Evolutionary conservation across 2,797 vertebrate genomes (phyloP).

Genomic region (Sciurus carolinensis): DNA sequence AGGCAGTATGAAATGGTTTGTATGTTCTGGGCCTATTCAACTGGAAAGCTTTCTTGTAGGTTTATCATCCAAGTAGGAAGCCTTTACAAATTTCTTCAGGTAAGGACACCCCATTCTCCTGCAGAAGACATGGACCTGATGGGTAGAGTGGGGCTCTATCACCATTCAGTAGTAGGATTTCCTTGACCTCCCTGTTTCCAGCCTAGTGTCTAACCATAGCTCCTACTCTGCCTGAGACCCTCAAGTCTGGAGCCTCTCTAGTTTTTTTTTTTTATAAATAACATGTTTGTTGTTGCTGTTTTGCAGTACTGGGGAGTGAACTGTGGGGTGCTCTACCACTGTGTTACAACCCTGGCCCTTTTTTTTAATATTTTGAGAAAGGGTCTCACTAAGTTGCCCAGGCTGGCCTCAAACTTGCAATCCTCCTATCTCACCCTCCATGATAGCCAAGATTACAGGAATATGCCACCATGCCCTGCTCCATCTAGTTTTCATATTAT

Average conservation of each 20-base stretch:
- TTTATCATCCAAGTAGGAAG: conserved; percentile 13
- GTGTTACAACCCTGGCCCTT: neutral
- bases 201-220: neutral
- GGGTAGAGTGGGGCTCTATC: neutral
- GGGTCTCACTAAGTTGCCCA: neutral
- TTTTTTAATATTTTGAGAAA: neutral
- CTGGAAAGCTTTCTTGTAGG: conserved; percentile 20
- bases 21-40: neutral
- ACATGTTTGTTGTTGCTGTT: neutral
- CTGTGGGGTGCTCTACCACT: neutral
- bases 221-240: neutral
- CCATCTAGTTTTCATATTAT: conserved; percentile 42
- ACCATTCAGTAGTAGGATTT: conserved; percentile 14
- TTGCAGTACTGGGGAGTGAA: neutral
- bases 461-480: neutral
- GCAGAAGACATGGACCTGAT: neutral
- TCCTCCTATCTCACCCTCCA: neutral
- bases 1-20: neutral
- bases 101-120: neutral
- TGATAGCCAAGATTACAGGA: neutral
- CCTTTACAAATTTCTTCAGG: conserved; percentile 17
- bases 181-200: conserved; percentile 29
- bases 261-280: conserved; percentile 25
- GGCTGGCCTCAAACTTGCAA: neutral
- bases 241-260: conserved; percentile 52